Evolutionary conservation across 2,888 invertebrate genomes (phyloP).

Genomic region (Melanotus villosus): DNA sequence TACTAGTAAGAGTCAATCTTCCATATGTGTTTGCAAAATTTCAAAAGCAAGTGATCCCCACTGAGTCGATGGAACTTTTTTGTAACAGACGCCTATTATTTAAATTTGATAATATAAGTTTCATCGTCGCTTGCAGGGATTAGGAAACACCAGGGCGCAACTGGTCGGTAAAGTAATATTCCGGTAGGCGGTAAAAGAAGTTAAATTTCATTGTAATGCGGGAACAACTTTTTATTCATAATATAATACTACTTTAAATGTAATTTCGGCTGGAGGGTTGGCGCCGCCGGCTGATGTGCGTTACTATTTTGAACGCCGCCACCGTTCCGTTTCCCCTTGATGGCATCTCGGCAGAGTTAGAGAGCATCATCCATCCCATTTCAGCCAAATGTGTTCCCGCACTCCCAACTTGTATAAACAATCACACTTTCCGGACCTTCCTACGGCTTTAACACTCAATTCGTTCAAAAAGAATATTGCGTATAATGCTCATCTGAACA

Average conservation of each 20-base stretch:
- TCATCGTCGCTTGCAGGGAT: constrained; percentile 25
- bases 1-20: too few relatives aligned
- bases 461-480: constrained; percentile 33
- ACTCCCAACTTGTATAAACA: constrained; percentile 42
- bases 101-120: constrained; percentile 38
- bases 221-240: constrained; percentile 54
- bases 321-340: constrained; percentile 42
- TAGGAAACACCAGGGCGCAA: constrained; percentile 54
- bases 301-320: constrained; percentile 44
- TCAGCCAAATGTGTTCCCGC: constrained; percentile 38
- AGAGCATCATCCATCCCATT: constrained; percentile 41
- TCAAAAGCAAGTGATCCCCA: too few relatives aligned
- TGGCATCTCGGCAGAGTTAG: constrained; percentile 40
- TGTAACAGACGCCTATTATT: too few relatives aligned
- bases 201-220: constrained; percentile 54
- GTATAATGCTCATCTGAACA: constrained; percentile 37
- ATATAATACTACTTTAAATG: constrained; percentile 51
- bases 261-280: constrained; percentile 52
- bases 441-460: constrained; percentile 43
- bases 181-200: constrained; percentile 53
- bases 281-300: constrained; percentile 47
- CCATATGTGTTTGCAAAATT: too few relatives aligned
- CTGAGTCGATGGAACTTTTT: too few relatives aligned
- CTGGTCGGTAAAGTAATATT: constrained; percentile 65
- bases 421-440: constrained; percentile 41